phyloP scores from a whole-genome alignment of 2,888 invertebrate genomes.

The Drosophila subquinaria region DNA sequence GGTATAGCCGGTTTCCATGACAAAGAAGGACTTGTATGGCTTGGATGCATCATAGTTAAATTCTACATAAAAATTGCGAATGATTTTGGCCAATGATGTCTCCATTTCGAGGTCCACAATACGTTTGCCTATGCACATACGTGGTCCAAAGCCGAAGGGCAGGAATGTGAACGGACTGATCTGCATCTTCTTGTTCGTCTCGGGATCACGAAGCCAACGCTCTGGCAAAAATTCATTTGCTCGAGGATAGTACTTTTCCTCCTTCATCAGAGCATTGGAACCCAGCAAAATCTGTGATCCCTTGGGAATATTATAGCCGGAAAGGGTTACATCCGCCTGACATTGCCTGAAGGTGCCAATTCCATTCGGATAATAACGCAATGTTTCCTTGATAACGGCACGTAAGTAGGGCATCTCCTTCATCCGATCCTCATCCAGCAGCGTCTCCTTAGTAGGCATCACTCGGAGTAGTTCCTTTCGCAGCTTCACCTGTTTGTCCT shows the following conservation, averaged over 20 bases:
- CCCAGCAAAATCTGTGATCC: constrained; percentile 90
- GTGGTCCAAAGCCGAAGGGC: constrained; percentile 90
- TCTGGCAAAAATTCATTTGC: constrained; percentile 90
- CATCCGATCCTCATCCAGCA: constrained; percentile 85
- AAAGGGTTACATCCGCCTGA: constrained; percentile 87
- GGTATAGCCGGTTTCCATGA: constrained; percentile 81
- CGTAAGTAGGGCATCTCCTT: constrained; percentile 88
- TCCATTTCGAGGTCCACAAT: constrained; percentile 91
- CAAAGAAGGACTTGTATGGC: constrained; percentile 63
- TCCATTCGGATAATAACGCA: constrained; percentile 88
- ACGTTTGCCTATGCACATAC: constrained; percentile 90
- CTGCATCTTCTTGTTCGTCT: constrained; percentile 45
- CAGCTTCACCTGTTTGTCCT: constrained; percentile 88
- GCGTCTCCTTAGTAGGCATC: constrained; percentile 84
- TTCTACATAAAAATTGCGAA: constrained; percentile 78
- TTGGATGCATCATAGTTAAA: constrained; percentile 73
- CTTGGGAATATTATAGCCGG: constrained; percentile 89
- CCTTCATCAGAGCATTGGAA: constrained; percentile 87
- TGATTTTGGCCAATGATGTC: constrained; percentile 85
- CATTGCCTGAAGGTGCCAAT: constrained; percentile 87
- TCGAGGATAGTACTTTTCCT: constrained; percentile 88
- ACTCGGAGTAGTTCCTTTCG: constrained; percentile 87
- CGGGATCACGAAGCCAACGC: constrained; percentile 87
- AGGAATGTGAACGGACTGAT: constrained; percentile 87
- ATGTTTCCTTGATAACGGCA: constrained; percentile 90